Conservation (phyloP, 2,797 vertebrate species). For the Artibeus jamaicensis region DNA sequence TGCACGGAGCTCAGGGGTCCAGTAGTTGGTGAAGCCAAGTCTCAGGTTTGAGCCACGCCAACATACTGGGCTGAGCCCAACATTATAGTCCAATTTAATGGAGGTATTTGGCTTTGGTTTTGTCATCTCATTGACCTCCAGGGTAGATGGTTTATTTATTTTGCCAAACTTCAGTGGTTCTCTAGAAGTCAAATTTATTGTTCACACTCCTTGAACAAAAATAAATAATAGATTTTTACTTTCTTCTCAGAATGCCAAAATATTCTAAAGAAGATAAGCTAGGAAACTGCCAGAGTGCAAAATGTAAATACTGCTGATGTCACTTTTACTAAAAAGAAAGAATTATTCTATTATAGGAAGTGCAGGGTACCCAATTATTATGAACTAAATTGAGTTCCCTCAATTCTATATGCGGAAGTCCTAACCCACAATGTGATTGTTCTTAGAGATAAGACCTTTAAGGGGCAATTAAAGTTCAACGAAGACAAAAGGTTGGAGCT, state of each 20-base stretch:
- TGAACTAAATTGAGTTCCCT: background rate
- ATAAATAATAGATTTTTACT: background rate
- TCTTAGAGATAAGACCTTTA: background rate
- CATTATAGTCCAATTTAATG: background rate
- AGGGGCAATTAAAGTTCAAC: background rate
- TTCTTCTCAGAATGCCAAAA: slow-evolving; percentile 27
- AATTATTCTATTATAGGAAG: background rate
- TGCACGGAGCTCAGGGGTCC: too few species aligned
- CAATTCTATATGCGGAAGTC: background rate
- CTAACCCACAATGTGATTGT: background rate
- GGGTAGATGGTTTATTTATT: background rate
- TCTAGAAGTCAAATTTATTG: background rate
- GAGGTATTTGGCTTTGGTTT: background rate
- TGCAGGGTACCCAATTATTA: background rate
- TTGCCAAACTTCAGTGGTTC: background rate
- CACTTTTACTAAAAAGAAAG: background rate
- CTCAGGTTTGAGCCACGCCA: background rate
- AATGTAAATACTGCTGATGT: background rate
- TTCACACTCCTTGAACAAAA: background rate
- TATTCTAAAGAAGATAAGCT: background rate
- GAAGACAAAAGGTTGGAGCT: background rate
- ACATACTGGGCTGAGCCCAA: background rate
- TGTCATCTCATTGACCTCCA: background rate
- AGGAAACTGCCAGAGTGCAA: background rate
- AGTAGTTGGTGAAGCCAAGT: background rate